Conservation (phyloP, 2,888 invertebrate species). For the Elgonia sp. region DNA sequence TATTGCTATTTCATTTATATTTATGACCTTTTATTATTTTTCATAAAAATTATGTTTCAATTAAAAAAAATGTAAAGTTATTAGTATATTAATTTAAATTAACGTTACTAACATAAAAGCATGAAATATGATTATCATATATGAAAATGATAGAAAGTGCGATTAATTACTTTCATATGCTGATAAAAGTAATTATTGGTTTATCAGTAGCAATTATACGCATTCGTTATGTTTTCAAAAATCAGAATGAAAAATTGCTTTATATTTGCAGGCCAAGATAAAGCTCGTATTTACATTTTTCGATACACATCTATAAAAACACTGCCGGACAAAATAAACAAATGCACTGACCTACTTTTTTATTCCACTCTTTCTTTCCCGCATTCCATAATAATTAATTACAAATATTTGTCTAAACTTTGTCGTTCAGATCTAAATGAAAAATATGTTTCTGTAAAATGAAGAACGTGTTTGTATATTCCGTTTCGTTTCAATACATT, state of each 20-base stretch:
- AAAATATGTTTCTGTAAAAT: no score
- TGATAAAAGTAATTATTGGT: slow-evolving; percentile 33
- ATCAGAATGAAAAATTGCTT: slow-evolving; percentile 53
- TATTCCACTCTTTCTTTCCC: no score
- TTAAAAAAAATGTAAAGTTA: not conserved
- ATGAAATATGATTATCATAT: not conserved
- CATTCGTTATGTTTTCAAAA: slow-evolving; percentile 13
- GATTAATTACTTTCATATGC: not conserved
- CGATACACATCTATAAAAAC: slow-evolving; percentile 42
- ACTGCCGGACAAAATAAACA: slow-evolving; percentile 20
- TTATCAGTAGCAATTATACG: slow-evolving; percentile 11
- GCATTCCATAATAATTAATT: no score
- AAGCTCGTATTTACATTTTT: slow-evolving; percentile 38
- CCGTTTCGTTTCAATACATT: no score
- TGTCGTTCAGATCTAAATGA: no score
- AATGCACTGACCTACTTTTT: slow-evolving; percentile 15
- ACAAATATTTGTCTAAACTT: no score
- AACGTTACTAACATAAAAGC: not conserved
- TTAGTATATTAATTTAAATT: slow-evolving; percentile 14
- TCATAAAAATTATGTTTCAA: not conserved
- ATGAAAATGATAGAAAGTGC: not conserved
- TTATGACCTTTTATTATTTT: not conserved
- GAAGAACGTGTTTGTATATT: no score
- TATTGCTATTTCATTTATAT: not conserved
- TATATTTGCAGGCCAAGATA: slow-evolving; percentile 21